Conservation (phyloP, 1,140 invertebrate genomes). For the Ctenoplectra terminalis region DNA sequence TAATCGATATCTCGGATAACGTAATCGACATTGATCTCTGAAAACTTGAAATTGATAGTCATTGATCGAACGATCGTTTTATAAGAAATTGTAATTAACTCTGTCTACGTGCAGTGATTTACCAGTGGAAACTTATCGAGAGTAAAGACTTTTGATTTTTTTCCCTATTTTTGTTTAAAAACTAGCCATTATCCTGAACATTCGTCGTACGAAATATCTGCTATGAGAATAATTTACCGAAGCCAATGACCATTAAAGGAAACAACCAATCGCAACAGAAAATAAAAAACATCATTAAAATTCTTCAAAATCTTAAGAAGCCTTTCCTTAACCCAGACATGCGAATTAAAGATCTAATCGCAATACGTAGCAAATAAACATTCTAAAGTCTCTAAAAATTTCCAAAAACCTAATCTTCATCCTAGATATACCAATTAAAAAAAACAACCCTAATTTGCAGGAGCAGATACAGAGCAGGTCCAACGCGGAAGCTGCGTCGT, state of each 20-base stretch:
- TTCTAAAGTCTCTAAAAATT: no score
- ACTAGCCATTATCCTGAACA: neutral
- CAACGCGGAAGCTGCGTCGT: constrained; percentile 86
- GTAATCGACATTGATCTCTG: neutral
- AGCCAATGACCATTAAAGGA: neutral
- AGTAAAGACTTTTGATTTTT: no score
- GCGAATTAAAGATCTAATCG: no score
- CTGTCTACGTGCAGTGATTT: neutral
- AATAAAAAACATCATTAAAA: no score
- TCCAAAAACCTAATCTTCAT: no score
- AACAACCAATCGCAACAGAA: neutral
- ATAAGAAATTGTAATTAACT: neutral
- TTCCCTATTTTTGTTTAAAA: no score
- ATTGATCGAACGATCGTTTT: neutral
- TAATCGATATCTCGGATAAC: neutral
- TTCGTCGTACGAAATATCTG: neutral
- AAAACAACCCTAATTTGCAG: constrained; percentile 64
- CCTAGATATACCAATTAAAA: neutral
- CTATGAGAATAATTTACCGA: neutral
- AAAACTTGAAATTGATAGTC: neutral
- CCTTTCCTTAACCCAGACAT: no score
- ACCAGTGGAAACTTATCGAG: neutral
- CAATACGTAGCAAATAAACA: no score
- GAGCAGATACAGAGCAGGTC: constrained; percentile 79
- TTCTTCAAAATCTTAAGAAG: no score